Conservation (phyloP, 2,113 vertebrate genomes). For the Odontophorus gujanensis region DNA sequence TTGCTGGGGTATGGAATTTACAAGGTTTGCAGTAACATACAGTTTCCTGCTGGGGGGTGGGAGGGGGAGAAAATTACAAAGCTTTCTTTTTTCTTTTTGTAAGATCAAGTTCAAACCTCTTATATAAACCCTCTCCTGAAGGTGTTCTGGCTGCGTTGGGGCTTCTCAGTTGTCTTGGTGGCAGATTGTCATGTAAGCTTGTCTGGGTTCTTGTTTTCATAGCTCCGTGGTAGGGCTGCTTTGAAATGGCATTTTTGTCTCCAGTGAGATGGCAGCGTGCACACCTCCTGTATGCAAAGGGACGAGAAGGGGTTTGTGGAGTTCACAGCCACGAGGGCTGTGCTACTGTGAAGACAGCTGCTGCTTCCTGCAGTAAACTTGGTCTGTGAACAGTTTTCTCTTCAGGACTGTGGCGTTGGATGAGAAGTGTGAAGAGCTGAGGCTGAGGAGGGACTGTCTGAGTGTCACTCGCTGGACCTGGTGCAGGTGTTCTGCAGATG, state of each 20-base stretch:
- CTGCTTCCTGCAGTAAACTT: conserved; percentile 18
- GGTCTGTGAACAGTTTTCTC: conserved; percentile 56
- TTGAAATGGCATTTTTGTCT: conserved; percentile 3
- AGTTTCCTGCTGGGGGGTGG: conserved; percentile 31
- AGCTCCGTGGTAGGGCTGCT: conserved; percentile 34
- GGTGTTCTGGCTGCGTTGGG: not conserved
- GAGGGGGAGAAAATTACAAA: conserved; percentile 42
- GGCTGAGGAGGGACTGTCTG: conserved; percentile 51
- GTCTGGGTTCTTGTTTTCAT: conserved; percentile 46
- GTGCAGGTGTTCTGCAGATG: conserved; percentile 31
- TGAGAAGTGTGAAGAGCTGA: conserved; percentile 47
- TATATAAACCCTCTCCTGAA: not conserved
- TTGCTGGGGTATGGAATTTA: conserved; percentile 52
- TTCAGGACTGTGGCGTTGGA: conserved; percentile 51
- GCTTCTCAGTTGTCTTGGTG: conserved; percentile 14
- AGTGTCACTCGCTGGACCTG: conserved; percentile 41
- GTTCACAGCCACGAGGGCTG: not conserved
- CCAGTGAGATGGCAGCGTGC: conserved; percentile 10
- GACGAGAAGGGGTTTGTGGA: conserved; percentile 42
- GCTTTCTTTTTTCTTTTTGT: not conserved
- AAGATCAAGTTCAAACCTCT: conserved; percentile 35
- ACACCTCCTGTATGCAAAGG: not conserved
- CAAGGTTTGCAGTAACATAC: conserved; percentile 58
- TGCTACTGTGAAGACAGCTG: not conserved
- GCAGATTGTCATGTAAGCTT: conserved; percentile 52